phyloP scores from a whole-genome alignment of 2,888 invertebrate genomes.

The Zhuqinia jingwanae region DNA sequence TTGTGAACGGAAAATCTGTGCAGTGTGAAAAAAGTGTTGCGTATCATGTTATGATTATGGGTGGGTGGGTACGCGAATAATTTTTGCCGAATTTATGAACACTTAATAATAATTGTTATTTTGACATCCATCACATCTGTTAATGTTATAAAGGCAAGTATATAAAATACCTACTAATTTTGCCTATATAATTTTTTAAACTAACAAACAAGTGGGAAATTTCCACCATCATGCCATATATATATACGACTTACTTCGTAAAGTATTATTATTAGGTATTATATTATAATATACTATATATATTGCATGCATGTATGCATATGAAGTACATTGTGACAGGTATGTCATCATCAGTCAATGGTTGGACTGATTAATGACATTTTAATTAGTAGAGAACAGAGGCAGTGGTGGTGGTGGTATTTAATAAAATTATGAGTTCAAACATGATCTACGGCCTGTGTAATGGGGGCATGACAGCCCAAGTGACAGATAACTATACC shows the following conservation, averaged over 20 bases:
- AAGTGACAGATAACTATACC: constrained; percentile 77
- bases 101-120: too few species aligned
- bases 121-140: too few species aligned
- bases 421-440: constrained; percentile 77
- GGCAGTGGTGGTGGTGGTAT: constrained; percentile 41
- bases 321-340: constrained; percentile 57
- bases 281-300: too few species aligned
- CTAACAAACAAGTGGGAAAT: too few species aligned
- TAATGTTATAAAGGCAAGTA: too few species aligned
- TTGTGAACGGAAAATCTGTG: constrained; percentile 10
- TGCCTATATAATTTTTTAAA: too few species aligned
- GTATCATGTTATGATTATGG: constrained; percentile 22
- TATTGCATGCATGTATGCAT: too few species aligned
- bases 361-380: constrained; percentile 72
- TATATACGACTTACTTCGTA: too few species aligned
- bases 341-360: constrained; percentile 73
- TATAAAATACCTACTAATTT: too few species aligned
- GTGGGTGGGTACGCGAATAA: not conserved
- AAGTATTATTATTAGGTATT: too few species aligned
- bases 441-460: constrained; percentile 79
- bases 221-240: too few species aligned
- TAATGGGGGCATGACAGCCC: constrained; percentile 77
- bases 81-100: not conserved
- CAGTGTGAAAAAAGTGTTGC: constrained; percentile 11
- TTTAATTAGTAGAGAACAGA: constrained; percentile 65